Evolutionary conservation across 1,140 invertebrate species (phyloP).

Genomic region (Hypsibius dujardini): DNA sequence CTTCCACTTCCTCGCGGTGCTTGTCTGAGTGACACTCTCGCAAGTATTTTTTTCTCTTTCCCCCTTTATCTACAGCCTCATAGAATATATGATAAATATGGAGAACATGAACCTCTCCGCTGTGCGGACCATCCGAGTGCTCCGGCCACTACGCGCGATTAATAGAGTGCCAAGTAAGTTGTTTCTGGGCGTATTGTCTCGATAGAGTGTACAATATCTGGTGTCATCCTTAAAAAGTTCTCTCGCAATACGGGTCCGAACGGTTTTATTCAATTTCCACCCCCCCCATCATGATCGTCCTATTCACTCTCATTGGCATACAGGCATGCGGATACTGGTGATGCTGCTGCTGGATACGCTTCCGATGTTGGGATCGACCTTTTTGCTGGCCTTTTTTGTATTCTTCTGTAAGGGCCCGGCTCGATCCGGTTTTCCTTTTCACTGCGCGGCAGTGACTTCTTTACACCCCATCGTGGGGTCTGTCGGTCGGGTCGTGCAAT

Average conservation of each 20-base stretch:
- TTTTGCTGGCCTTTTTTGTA: conserved; percentile 96
- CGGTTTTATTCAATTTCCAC: conserved; percentile 15
- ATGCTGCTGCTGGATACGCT: conserved; percentile 96
- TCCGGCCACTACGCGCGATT: conserved; percentile 84
- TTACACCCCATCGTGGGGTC: too few relatives aligned
- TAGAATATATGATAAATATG: conserved; percentile 84
- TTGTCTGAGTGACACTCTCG: too few relatives aligned
- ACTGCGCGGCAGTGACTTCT: not conserved
- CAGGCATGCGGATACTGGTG: conserved; percentile 93
- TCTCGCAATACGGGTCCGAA: conserved; percentile 14
- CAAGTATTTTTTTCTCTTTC: not conserved
- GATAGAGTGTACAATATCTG: too few relatives aligned
- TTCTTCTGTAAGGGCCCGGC: conserved; percentile 50
- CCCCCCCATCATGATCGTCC: not conserved
- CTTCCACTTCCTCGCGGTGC: too few relatives aligned
- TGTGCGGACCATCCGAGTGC: conserved; percentile 86
- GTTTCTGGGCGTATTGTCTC: conserved; percentile 24
- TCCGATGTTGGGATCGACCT: conserved; percentile 95
- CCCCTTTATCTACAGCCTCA: conserved; percentile 44
- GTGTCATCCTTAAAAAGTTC: too few relatives aligned
- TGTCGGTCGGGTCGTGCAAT: not conserved
- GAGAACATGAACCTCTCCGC: conserved; percentile 96
- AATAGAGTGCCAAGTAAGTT: conserved; percentile 98
- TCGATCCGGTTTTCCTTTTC: conserved; percentile 7
- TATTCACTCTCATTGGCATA: conserved; percentile 26